Base-by-base conservation (phyloP, 2,797 vertebrate genomes). In the Anguilla megastoma region DNA sequence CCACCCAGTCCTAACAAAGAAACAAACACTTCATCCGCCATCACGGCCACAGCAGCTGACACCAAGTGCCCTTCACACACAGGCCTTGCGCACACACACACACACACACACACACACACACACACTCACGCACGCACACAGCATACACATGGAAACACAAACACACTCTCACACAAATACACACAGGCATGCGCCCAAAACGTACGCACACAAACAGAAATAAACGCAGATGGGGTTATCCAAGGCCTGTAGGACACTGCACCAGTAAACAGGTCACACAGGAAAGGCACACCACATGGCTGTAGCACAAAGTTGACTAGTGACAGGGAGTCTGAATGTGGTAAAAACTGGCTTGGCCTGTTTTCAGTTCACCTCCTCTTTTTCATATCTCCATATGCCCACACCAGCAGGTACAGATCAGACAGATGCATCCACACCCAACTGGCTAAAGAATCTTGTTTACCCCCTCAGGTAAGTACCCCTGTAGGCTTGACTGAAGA, bases 401-500 rank as follows among this genome's bases (percentile, higher is more conserved):
- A 66, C 60, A n/a, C n/a, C 60, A 66, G 60, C 60, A 66, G 21
- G 21, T n/a, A 54, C 52, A 56, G n/a, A 27, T 24, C 7, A 50
- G 24, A 14, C 12, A 84, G 58, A 60, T 3, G 21, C 10, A 60
- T 3, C 14, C 58, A 63, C 2, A 63, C 60, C 24, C 36, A 36
- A 36, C 36, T 30, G 10, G 10, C 58, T 2, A 0, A 16, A 16
- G 54, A 56, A 56, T 8, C 10, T 56, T 56, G 33, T 36, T 36
- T 36, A 36, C 36, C 36, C 36, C 1, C 1, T 36, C 36, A 36
- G 36, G n/a, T n/a, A 12, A 41, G 12, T 14, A 0, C 9, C 92
- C 54, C 90, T 4, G 50, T 50, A 50, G 16, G n/a, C 48, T 18
- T 60, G 99, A 98, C 98, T 97, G 96, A 99, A 99, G 94, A 99